Evolutionary conservation across 2,888 invertebrate species (phyloP), one percentile per base, ranked within the genome.

Genomic region (Tigriopus californicus): DNA sequence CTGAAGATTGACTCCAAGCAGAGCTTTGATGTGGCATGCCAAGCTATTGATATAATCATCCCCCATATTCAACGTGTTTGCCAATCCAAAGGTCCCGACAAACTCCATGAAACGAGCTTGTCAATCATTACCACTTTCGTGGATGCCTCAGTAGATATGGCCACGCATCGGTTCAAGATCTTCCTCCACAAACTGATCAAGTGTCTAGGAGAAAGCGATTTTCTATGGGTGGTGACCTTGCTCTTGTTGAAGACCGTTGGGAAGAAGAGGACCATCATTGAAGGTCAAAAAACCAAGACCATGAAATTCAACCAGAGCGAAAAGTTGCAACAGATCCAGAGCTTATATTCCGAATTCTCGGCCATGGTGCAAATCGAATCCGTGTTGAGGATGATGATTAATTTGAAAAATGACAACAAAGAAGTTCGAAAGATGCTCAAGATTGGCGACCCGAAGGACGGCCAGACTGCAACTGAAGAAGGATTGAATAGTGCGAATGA

Each of bases 1-100:
- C 40, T 59, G 15, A 41, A 52, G 41, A 52, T 59, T 20, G 59
- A 59, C 12, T 59, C 59, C 24, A 59, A 52, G 22, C 41, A 41
- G 22, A 49, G 49, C 10, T 59, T 56, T 24, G 56, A 56, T 25
- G 33, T 59, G 8, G 59, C 59, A 11, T 59, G 59, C 42, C 18
- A 41, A n/a, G 52, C 59, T 18, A 59, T 59, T 42, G 59, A 59
- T 15, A 41, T 59, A 11, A 41, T 59, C 13, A 18, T 59, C 3
- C 59, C 59, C 10, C 49, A 49, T 41, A 59, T 59, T 22, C 41
- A 44, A 25, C 15, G 25, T 12, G 52, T 41, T 10, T 52, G 41
- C n/a, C n/a, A 20, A 15, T 40, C 59, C 41, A 40, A 59, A 20
- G 40, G 15, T 53, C 20, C 40, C 8, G 25, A 46, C 1, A 44